Base-by-base conservation (phyloP, 1,140 invertebrate genomes). In the Drosophila athabasca region DNA sequence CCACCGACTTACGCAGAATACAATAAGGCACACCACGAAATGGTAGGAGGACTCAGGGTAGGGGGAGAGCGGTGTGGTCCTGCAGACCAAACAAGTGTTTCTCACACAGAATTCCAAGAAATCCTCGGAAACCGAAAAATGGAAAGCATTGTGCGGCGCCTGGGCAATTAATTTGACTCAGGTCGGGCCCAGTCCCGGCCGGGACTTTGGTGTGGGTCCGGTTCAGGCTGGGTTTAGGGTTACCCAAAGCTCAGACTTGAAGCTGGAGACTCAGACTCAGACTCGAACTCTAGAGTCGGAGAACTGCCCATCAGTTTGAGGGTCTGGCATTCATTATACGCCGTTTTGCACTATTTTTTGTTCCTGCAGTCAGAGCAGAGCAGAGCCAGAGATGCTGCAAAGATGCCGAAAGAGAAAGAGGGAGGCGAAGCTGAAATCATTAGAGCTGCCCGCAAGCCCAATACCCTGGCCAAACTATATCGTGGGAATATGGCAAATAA, bases 401-500 rank as follows among this genome's bases (percentile, higher is more conserved):
- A 57, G 49, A 65, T 66, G 62, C 51, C 39, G 64, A 41, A 68
- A 69, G 31, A 46, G 24, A 26, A 13, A 13, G 24, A 43, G 55
- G 62, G 35, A 51, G 66, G 62, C 62, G 35, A 51, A 62, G 62
- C 62, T 50, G 76, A 88, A 87, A 87, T 88, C 83, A 87, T 87
- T 87, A 87, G 82, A 87, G 83, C 43, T 76, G 83, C 82, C 83
- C 66, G 78, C 79, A 82, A 80, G 79, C 70, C 35, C 68, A 64
- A 70, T 70, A 87, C 74, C 71, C 67, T 50, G 62, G 64, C 72
- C 79, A 77, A 87, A 87, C 79, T 85, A 79, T 87, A 87, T 88
- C 82, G 82, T 87, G 82, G 82, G 82, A 87, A 87, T 88, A 87
- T 88, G 83, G 82, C 83, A 87, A 87, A 87, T 88, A 87, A 87